These are phyloP conservation scores for Solea solea DNA, from an alignment of 2,113 vertebrate genomes.

Conservation along the genomic window DNA sequence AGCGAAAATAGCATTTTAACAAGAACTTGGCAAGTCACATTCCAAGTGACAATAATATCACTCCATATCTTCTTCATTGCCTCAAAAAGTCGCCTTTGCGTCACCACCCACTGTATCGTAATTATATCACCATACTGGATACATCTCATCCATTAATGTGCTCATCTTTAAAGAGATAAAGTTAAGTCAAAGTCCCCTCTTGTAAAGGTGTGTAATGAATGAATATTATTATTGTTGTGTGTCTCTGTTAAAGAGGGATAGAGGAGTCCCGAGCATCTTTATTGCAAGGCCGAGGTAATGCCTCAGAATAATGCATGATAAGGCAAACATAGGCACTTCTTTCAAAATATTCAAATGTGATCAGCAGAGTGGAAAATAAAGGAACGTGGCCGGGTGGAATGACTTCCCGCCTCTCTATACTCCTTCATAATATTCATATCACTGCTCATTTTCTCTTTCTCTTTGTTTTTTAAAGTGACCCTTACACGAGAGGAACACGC, in stretches of 20 bases:
- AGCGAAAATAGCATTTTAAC: conserved; percentile 1
- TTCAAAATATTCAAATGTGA: conserved; percentile 83
- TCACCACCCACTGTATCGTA: conserved; percentile 11
- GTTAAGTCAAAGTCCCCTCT: conserved; percentile 59
- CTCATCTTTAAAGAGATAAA: conserved; percentile 69
- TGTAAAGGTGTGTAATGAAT: conserved; percentile 56
- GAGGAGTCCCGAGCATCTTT: conserved; percentile 72
- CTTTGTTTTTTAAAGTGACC: conserved; percentile 69
- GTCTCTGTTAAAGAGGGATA: conserved; percentile 64
- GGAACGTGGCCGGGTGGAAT: conserved; percentile 74
- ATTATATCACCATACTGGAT: conserved; percentile 24
- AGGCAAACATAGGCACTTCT: conserved; percentile 83
- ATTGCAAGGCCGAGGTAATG: conserved; percentile 78
- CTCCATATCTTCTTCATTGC: conserved; percentile 10
- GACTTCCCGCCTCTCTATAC: conserved; percentile 70
- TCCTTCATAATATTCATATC: conserved; percentile 75
- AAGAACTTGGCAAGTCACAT: conserved; percentile 3
- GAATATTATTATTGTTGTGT: conserved; percentile 80
- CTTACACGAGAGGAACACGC: conserved; percentile 34
- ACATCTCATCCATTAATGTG: conserved; percentile 57
- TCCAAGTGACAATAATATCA: neutral
- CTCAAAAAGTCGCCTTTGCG: conserved; percentile 34
- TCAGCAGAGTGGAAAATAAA: conserved; percentile 83
- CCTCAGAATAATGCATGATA: conserved; percentile 84
- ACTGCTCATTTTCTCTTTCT: conserved; percentile 58